Percentiles rank a stretch among this genome's conserved stretches.
Conservation (phyloP, 2,113 vertebrate species). For the Upupa epops region DNA sequence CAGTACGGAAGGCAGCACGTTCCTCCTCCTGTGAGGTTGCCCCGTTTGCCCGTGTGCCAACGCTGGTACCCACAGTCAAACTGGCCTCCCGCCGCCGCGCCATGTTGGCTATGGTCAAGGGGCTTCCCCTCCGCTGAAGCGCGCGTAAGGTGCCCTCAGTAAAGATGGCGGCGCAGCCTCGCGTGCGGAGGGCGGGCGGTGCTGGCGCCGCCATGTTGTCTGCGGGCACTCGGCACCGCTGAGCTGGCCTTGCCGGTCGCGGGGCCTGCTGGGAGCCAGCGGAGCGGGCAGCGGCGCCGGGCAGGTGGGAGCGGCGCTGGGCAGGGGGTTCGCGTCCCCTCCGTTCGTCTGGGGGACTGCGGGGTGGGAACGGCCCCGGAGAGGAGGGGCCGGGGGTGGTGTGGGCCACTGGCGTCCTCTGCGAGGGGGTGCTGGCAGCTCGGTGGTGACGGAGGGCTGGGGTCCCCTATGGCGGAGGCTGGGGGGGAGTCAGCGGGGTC, state of each 20-base stretch:
- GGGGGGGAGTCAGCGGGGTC: neutral
- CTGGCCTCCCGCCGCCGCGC: fast-evolving
- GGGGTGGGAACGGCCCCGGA: neutral
- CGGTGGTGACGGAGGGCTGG: neutral
- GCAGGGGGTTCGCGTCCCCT: neutral
- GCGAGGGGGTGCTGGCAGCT: too few relatives aligned
- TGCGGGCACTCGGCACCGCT: neutral
- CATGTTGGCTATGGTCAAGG: fast-evolving
- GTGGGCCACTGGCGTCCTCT: neutral
- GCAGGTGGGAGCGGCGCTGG: neutral
- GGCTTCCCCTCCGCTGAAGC: fast-evolving
- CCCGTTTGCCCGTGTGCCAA: fast-evolving
- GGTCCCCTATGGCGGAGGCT: neutral
- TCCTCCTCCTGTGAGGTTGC: fast-evolving
- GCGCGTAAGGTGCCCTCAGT: fast-evolving
- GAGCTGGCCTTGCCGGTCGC: slow-evolving; percentile 49
- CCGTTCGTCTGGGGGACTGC: neutral
- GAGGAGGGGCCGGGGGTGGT: neutral
- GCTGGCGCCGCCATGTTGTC: neutral
- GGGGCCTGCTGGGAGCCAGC: neutral
- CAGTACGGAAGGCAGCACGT: fast-evolving
- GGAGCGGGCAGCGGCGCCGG: neutral
- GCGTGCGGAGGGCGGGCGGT: fast-evolving
- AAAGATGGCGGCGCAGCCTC: neutral
- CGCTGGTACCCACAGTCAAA: neutral